Evolutionary conservation across 2,113 vertebrate species (phyloP), one percentile per base, ranked within the genome.

Genomic region (Dasypus novemcinctus): DNA sequence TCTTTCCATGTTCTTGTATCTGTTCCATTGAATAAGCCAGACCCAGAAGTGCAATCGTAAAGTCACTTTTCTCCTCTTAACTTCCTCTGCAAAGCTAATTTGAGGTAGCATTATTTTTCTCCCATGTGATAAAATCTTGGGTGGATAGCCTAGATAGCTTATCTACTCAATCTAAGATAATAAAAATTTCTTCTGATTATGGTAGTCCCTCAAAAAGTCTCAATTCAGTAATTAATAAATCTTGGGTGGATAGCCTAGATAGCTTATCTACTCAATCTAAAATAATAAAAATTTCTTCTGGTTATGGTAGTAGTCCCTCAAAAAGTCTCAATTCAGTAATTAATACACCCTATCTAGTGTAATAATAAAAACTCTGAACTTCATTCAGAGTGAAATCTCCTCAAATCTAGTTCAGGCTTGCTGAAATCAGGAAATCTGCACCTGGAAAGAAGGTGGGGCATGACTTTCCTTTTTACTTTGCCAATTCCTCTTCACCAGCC

Each of bases 81-180:
- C 85, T 87, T 36, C 7, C 2, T 85, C 31, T 83, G 74, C 14
- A 78, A 80, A 84, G 18, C 23, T 76, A 68, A 8, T 52, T 11
- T 63, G 5, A 49, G 27, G 21, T 3, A 31, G 1, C 36, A 86
- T 87, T 94, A 86, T 76, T 90, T 94, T 85, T 61, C 18, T 90
- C n/a, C 71, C 27, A 63, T 71, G 54, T 27, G 87, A 76, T 76
- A 93, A 88, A 87, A 93, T 61, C 41, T 21, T 87, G 49, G 75
- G 43, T 46, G 87, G 66, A 91, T 84, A 87, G 36, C 33, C 49
- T 46, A 93, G 46, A 41, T 38, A 86, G 36, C 4, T 82, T 96
- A 86, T 85, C 27, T 95, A 36, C 84, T 93, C 29, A 83, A 15
- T 57, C 43, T 59, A 87, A 64, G 59, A 84, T 88, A 36, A 92